These are phyloP conservation scores for Charina bottae DNA, from an alignment of 2,113 vertebrate species.

Conservation along the genomic window DNA sequence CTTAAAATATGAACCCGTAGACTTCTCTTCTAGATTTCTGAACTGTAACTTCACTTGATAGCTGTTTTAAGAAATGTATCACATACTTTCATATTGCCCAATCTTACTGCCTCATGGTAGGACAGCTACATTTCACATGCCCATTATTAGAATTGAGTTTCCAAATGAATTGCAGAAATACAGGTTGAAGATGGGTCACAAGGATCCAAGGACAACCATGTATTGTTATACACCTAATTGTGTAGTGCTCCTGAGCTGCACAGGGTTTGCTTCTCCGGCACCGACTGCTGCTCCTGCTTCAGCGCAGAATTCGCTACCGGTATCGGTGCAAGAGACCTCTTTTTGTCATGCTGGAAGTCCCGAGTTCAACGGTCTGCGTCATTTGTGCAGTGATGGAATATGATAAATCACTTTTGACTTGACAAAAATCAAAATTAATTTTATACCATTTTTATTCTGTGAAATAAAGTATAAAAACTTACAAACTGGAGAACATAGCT, in stretches of 20 bases:
- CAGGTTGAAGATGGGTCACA: neutral
- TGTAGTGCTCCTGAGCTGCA: neutral
- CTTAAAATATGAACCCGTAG: neutral
- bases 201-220: neutral
- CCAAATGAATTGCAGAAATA: neutral
- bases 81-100: neutral
- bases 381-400: neutral
- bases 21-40: neutral
- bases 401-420: constrained; percentile 37
- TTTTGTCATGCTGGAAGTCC: neutral
- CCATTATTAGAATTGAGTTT: neutral
- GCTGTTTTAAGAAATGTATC: neutral
- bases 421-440: constrained; percentile 60
- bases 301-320: neutral
- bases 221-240: neutral
- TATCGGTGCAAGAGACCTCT: neutral
- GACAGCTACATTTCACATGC: neutral
- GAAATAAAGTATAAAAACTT: constrained; percentile 85
- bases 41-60: too few relatives aligned
- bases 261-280: neutral
- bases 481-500: constrained; percentile 83
- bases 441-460: constrained; percentile 80
- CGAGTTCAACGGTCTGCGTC: neutral
- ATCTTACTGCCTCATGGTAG: neutral
- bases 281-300: neutral